phyloP scores from a whole-genome alignment of 2,113 vertebrate species.

The Lampris megalopsis region DNA sequence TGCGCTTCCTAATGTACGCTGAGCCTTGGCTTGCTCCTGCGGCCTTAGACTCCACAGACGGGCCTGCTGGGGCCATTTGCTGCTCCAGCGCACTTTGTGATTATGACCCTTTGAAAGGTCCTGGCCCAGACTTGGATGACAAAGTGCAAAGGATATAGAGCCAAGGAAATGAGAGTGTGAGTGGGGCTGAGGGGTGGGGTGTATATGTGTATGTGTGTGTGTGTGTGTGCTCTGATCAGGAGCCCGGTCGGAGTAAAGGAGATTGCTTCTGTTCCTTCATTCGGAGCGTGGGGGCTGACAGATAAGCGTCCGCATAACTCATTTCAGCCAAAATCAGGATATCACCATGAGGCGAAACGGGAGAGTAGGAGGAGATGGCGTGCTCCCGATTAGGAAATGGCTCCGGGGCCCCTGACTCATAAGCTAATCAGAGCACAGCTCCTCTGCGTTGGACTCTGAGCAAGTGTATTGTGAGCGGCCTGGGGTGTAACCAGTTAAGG shows the following conservation, averaged over 20 bases:
- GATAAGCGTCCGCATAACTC: conserved; percentile 61
- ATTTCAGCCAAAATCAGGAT: conserved; percentile 61
- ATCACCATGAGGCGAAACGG: conserved; percentile 64
- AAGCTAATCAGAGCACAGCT: conserved; percentile 40
- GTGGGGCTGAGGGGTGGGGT: conserved; percentile 31
- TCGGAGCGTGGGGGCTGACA: conserved; percentile 25
- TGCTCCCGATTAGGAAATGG: conserved; percentile 65
- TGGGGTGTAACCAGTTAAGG: conserved; percentile 37
- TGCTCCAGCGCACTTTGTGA: conserved; percentile 55
- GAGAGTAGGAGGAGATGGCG: conserved; percentile 45
- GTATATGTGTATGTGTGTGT: neutral
- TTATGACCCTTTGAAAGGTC: conserved; percentile 55
- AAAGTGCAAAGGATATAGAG: conserved; percentile 12
- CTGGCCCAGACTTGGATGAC: conserved; percentile 40
- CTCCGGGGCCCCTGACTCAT: conserved; percentile 68
- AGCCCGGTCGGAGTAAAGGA: conserved; percentile 16
- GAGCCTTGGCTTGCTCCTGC: neutral
- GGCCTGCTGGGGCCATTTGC: conserved; percentile 49
- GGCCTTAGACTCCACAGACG: conserved; percentile 22
- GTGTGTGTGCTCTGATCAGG: conserved; percentile 47
- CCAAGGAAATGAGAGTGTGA: conserved; percentile 51
- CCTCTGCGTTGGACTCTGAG: conserved; percentile 65
- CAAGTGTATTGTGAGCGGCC: conserved; percentile 62
- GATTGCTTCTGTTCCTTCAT: conserved; percentile 54
- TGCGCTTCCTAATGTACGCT: neutral